Base-by-base conservation (phyloP, 2,113 vertebrate genomes). In the Saccopteryx leptura region DNA sequence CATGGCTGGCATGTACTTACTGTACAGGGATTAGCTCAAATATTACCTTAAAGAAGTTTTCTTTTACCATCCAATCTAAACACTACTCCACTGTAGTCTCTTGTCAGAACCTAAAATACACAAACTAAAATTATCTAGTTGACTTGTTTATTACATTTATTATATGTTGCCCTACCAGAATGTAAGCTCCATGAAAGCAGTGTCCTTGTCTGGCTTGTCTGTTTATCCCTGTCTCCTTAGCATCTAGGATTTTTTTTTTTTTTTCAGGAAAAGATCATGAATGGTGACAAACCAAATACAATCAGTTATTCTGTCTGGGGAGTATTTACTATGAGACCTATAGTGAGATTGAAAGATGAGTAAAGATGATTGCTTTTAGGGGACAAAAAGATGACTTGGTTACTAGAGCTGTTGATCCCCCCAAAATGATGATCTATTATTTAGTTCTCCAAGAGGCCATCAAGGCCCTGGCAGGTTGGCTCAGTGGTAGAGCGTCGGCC, bases 41-140 rank as follows among this genome's bases (percentile, higher is more conserved):
- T 66, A 90, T 76, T 87, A 96, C 12, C 79, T 80, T 75, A 88
- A 83, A 56, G 83, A 93, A 48, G n/a, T 48, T 91, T 86, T 71
- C 31, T 23, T 80, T 91, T 56, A 69, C 39, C 11, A 78, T 60
- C 8, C 8, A 63, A 74, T 71, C 19, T 82, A 86, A 91, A 63
- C 79, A 89, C 65, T 86, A 93, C 66, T 72, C n/a, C 68, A 7
- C 4, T 75, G 52, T 72, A 56, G 48, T 90, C 23, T 71, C 65
- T 91, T 91, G 58, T 95, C 90, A 80, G 61, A 9, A 84, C 8
- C 39, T 33, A 74, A 86, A 93, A 91, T 48, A 12, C 17, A 91
- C 24, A 78, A 9, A 74, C 68, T 92, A 85, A 85, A 81, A 66
- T 89, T 13, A 85, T 19, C 23, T 58, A 85, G 21, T 66, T 82